Base-by-base conservation (phyloP, 2,797 vertebrate genomes). In the Macrochelys suwanniensis region DNA sequence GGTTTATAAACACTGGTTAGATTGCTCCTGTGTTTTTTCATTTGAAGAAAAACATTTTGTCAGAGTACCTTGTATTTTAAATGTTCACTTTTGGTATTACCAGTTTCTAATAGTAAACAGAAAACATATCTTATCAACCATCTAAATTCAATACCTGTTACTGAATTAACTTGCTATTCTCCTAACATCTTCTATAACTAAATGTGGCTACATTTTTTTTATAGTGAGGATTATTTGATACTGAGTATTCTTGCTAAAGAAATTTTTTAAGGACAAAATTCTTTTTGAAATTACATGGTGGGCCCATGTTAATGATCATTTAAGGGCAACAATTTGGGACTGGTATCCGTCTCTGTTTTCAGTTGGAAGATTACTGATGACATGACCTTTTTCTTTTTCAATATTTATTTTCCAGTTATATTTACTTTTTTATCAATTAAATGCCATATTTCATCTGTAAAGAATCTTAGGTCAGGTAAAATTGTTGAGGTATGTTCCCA, bases 321-420 rank as follows among this genome's bases (percentile, higher is more conserved):
- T 93, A 82, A 91, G 65, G 59, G 11, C 80, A 96, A 42, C 74
- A 71, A 86, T 85, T 91, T 87, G 90, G 94, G 96, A 90, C 31
- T 65, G 1, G 0, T 89, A 17, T 89, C 0, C 47, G 96, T 91
- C 11, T 85, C 92, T 49, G 4, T 42, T 94, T n/a, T 28, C 51
- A 85, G 0, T 31, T 88, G 19, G 51, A 82, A 25, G 82, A n/a
- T 80, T 50, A 56, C 3, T 87, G 82, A 16, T 85, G 85, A 13
- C 49, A 5, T 51, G 21, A n/a, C 74, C 84, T 42, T 71, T 57
- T 61, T 89, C 33, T 85, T 96, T 96, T 85, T 82, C 56, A 89
- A 54, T 90, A 56, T 78, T 31, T 87, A 88, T 95, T 82, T 61
- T 33, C 13, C 12, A 16, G 59, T 61, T 61, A 15, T 33, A 61